Conservation (phyloP, 37 sponge, comb jelly and placozoan genomes). For the Chondrilla cf. caribensis region DNA sequence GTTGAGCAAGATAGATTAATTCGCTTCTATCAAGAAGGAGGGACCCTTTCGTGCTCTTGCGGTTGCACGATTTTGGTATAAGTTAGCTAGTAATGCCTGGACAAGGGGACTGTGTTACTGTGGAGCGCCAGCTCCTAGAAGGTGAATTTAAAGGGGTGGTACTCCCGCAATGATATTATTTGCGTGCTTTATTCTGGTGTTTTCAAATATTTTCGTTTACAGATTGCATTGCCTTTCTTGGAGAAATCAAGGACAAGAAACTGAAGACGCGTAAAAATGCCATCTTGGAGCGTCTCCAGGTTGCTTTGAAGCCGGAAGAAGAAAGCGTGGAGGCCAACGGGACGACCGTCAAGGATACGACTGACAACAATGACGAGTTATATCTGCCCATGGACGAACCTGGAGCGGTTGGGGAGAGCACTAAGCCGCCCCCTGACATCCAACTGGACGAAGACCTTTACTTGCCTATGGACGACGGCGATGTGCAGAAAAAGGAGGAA, state of each 20-base stretch:
- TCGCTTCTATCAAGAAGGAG: no score
- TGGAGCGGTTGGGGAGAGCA: background rate
- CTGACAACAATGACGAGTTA: background rate
- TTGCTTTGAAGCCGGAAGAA: background rate
- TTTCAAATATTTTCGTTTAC: no score
- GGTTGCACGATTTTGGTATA: no score
- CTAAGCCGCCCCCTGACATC: background rate
- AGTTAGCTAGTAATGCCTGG: no score
- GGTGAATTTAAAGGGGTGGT: background rate
- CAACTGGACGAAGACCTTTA: background rate
- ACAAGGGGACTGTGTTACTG: no score
- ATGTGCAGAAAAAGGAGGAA: background rate
- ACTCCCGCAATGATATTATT: no score
- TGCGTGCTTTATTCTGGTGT: no score
- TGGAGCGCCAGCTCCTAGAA: background rate
- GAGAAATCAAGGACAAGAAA: slow-evolving; percentile 22
- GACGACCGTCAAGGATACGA: background rate
- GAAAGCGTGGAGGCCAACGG: background rate
- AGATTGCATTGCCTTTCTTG: slow-evolving; percentile 9
- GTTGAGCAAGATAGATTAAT: no score
- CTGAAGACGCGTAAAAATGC: background rate
- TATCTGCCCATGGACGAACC: slow-evolving; percentile 18
- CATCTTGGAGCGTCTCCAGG: background rate
- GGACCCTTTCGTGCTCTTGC: no score
- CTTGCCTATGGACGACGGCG: slow-evolving; percentile 1